A percentile compares a stretch with the other conserved stretches of the same genome.
Evolutionary conservation across 2,113 vertebrate genomes (phyloP).

Genomic region (Dicrurus megarhynchus): DNA sequence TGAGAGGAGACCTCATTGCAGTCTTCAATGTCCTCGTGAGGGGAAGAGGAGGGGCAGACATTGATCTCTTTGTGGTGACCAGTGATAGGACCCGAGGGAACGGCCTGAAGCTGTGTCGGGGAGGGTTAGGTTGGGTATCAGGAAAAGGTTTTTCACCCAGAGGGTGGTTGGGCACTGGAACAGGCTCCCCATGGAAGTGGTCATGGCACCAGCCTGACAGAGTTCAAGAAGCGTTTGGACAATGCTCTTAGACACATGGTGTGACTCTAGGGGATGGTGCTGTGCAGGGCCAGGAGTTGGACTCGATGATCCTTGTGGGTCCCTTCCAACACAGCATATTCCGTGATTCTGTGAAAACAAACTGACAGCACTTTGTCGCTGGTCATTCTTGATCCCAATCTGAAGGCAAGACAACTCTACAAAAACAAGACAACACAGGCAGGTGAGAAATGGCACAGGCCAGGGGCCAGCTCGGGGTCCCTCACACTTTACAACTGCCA

Average conservation of each 20-base stretch:
- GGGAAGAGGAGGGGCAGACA: neutral
- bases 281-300: too few species aligned
- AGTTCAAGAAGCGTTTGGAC: neutral
- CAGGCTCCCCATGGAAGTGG: neutral
- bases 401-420: neutral
- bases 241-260: neutral
- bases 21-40: fast-evolving
- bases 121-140: neutral
- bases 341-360: neutral
- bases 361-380: neutral
- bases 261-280: neutral
- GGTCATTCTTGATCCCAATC: neutral
- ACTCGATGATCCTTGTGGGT: neutral
- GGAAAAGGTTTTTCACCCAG: neutral
- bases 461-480: neutral
- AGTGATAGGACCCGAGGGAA: neutral
- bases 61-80: neutral
- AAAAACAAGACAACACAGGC: neutral
- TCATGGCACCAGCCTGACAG: neutral
- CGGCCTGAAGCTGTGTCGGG: neutral
- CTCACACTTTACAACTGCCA: neutral
- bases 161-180: neutral
- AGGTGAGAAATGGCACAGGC: neutral
- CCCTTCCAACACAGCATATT: neutral
- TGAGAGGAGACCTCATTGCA: neutral